A percentile compares a stretch with the other conserved stretches of the same genome.
These are phyloP conservation scores for Cheilinus undulatus DNA, from an alignment of 2,113 vertebrate species.

Conservation along the genomic window DNA sequence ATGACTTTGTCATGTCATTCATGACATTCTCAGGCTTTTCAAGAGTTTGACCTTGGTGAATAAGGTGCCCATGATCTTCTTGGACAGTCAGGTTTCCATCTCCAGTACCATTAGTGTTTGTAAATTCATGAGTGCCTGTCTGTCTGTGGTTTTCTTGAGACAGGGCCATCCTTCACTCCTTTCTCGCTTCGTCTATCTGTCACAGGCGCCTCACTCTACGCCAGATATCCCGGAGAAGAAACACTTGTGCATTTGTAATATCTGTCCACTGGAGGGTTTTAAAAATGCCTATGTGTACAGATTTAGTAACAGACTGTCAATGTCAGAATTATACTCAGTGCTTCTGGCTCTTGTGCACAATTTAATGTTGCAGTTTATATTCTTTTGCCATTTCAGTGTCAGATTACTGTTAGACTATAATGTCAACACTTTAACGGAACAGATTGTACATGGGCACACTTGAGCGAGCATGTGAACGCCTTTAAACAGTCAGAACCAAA, in stretches of 20 bases:
- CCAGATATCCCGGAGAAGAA: slow-evolving; percentile 16
- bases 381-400: neutral
- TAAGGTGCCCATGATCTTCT: slow-evolving; percentile 19
- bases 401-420: neutral
- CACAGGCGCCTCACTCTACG: slow-evolving; percentile 7
- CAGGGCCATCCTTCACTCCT: slow-evolving; percentile 32
- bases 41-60: slow-evolving; percentile 5
- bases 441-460: neutral
- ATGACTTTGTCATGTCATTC: neutral
- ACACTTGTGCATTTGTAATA: neutral
- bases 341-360: neutral
- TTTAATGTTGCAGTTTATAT: neutral
- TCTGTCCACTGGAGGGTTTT: neutral
- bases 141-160: slow-evolving; percentile 64
- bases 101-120: slow-evolving; percentile 56
- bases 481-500: no score
- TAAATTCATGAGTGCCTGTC: slow-evolving; percentile 74
- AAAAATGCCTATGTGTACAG: neutral
- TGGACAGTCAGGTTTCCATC: slow-evolving; percentile 50
- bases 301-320: no score
- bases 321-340: neutral
- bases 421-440: neutral
- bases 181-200: neutral
- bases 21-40: neutral
- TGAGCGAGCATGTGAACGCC: no score